Percentiles rank a stretch among this genome's conserved stretches.
Evolutionary conservation across 1,140 invertebrate species (phyloP).

Genomic region (Drosophila kepulauana): DNA sequence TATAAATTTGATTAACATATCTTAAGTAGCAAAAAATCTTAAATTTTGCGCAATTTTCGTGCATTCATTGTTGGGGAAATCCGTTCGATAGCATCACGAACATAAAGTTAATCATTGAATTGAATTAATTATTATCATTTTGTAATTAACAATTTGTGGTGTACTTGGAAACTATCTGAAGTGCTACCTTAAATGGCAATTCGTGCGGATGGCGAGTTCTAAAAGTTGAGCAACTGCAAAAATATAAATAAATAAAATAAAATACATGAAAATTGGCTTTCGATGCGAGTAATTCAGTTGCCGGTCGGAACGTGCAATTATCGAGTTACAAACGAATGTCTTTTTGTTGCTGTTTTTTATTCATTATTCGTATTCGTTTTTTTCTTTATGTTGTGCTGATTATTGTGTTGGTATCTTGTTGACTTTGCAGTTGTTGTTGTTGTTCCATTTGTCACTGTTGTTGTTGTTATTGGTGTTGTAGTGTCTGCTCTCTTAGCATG

Average conservation of each 20-base stretch:
- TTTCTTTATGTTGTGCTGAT: conserved; percentile 36
- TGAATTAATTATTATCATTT: conserved; percentile 33
- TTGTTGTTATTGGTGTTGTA: conserved; percentile 23
- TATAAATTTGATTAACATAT: too few species aligned
- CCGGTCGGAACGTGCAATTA: conserved; percentile 17
- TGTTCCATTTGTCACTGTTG: conserved; percentile 8
- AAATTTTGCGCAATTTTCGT: not conserved
- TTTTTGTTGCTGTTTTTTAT: not conserved
- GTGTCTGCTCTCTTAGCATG: conserved; percentile 37
- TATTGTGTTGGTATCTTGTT: conserved; percentile 51
- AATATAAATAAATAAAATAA: conserved; percentile 25
- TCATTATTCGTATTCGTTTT: conserved; percentile 15
- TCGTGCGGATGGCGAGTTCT: conserved; percentile 37
- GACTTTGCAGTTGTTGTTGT: conserved; percentile 25
- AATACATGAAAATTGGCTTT: conserved; percentile 4
- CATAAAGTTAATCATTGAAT: conserved; percentile 7
- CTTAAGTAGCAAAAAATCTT: not conserved
- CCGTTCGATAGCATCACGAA: not conserved
- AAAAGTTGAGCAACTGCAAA: conserved; percentile 27
- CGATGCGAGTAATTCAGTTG: conserved; percentile 15
- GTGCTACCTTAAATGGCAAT: conserved; percentile 41
- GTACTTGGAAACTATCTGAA: conserved; percentile 41
- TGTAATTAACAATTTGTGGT: conserved; percentile 44
- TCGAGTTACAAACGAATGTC: conserved; percentile 7
- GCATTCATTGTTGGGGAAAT: not conserved